Base-by-base conservation (phyloP, 2,888 invertebrate genomes). In the Mesorhabditis spiculigera region DNA sequence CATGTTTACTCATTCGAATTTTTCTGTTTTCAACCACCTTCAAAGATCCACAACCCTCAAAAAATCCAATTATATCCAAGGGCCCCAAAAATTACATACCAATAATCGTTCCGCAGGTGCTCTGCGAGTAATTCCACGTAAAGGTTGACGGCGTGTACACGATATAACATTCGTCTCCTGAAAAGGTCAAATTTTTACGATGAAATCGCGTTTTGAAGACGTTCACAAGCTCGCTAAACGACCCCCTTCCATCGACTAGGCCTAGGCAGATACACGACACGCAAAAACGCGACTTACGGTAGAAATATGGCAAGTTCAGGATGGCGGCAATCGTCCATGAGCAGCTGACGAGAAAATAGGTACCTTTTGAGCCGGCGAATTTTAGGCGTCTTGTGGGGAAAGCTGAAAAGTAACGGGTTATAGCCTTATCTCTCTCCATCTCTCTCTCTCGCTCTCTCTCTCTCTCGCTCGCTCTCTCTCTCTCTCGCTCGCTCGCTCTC, bases 291-390 rank as follows among this genome's bases (percentile, higher is more conserved):
- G 28, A 2, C 58, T 50, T n/a, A 50, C 58, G 58, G n/a, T 13
- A 13, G n/a, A 50, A 50, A 50, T 50, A 50, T 10, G 58, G 58
- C n/a, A n/a, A 13, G 58, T 50, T 50, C 10, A 50, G 58, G 58
- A 50, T 50, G 58, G 58, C 58, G 58, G 58, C 58, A n/a, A 50
- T 50, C 58, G 58, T 50, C 58, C 58, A 50, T n/a, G 58, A 50
- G 58, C 58, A 50, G 58, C 58, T n/a, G 10, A 50, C 58, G 10
- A 50, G 58, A 10, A 50, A n/a, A 50, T 13, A 10, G 58, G 58
- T 50, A 0, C 58, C n/a, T n/a, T 50, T 50, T 50, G 10, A n/a
- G n/a, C 58, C 58, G 10, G 58, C 8, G 10, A 50, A 13, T 13
- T 50, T 10, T 13, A 50, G 10, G 58, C 58, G 8, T 50, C n/a